Evolutionary conservation across 2,113 vertebrate genomes (phyloP).

Genomic region (Gasterosteus aculeatus): DNA sequence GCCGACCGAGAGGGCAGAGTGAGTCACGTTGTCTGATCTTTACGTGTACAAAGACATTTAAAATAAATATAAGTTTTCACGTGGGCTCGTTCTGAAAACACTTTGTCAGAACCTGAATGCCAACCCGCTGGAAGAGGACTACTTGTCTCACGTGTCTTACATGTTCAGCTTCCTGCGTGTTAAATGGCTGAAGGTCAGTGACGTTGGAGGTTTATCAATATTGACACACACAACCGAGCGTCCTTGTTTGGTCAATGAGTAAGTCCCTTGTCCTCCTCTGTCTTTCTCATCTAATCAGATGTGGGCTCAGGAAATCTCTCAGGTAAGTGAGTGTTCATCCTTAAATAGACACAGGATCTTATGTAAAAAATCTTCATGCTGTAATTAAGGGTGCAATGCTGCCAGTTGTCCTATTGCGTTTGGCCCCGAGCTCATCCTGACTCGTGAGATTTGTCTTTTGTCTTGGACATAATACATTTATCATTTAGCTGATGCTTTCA

Average conservation of each 20-base stretch:
- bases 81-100: background rate
- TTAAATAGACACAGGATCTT: background rate
- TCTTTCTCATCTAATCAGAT: conserved; percentile 62
- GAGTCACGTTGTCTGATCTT: conserved; percentile 30
- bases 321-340: conserved; percentile 54
- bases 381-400: background rate
- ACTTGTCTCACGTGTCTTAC: conserved; percentile 73
- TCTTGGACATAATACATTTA: background rate
- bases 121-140: conserved; percentile 62
- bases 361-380: background rate
- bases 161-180: conserved; percentile 80
- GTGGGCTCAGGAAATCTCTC: conserved; percentile 78
- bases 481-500: no score
- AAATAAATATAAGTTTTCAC: background rate
- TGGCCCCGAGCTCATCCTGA: conserved; percentile 12
- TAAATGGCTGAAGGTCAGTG: conserved; percentile 78
- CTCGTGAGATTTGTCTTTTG: conserved; percentile 5
- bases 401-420: background rate
- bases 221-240: background rate
- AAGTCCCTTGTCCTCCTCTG: conserved; percentile 3
- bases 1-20: conserved; percentile 71
- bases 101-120: conserved; percentile 62
- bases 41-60: background rate
- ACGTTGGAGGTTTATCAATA: background rate
- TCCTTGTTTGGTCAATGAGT: background rate